Evolutionary conservation across 2,888 invertebrate genomes (phyloP).

Genomic region (Anarsia innoxiella): DNA sequence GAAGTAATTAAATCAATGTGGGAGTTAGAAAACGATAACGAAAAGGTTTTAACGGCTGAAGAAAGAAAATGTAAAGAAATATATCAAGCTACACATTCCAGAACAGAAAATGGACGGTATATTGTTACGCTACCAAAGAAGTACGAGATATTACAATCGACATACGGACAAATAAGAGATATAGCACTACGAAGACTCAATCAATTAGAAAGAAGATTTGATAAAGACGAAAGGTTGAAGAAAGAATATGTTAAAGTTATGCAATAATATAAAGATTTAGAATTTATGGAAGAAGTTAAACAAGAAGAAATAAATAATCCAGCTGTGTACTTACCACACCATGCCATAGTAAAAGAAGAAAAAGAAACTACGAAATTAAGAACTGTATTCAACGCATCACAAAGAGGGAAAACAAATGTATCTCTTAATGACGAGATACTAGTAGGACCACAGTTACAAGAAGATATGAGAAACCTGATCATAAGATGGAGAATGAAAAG

Average conservation of each 20-base stretch:
- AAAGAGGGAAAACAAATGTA: constrained; percentile 9
- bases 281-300: constrained; percentile 17
- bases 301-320: constrained; percentile 8
- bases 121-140: too few species aligned
- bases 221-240: constrained; percentile 14
- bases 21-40: too few species aligned
- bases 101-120: too few species aligned
- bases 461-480: constrained; percentile 20
- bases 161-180: too few species aligned
- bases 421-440: constrained; percentile 20
- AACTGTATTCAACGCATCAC: constrained; percentile 20
- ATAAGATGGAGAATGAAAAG: constrained; percentile 16
- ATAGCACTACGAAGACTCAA: too few species aligned
- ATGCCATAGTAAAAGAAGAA: constrained; percentile 23
- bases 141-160: too few species aligned
- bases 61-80: too few species aligned
- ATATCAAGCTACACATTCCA: too few species aligned
- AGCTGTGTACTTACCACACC: constrained; percentile 26
- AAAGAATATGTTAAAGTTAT: constrained; percentile 19
- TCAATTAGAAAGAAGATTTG: constrained; percentile 18
- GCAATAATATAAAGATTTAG: constrained; percentile 18
- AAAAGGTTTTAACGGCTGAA: too few species aligned
- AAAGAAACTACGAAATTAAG: constrained; percentile 19
- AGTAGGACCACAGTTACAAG: constrained; percentile 21
- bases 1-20: too few species aligned